Evolutionary conservation across 1,140 invertebrate genomes (phyloP).

Genomic region (Patella vulgata): DNA sequence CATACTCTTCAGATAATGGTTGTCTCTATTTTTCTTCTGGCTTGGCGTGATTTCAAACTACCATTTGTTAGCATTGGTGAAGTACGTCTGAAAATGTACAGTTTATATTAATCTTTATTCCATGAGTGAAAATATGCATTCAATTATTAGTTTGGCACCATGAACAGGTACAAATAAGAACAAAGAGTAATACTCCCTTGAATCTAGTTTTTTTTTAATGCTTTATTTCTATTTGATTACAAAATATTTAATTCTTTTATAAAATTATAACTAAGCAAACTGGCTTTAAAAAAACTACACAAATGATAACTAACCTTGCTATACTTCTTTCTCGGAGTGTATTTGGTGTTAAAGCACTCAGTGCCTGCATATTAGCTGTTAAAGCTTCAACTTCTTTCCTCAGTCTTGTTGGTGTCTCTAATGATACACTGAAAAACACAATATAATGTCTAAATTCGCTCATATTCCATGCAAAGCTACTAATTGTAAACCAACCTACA

Average conservation of each 20-base stretch:
- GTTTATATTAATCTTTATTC: no score
- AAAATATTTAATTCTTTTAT: no score
- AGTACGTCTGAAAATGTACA: background rate
- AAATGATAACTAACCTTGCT: no score
- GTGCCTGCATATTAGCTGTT: conserved; percentile 59
- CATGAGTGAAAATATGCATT: no score
- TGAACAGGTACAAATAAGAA: no score
- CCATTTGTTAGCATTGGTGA: conserved; percentile 35
- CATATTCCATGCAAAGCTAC: background rate
- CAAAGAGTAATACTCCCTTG: no score
- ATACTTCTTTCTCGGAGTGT: conserved; percentile 39
- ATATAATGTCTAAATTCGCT: no score
- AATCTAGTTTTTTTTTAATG: no score
- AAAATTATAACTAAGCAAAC: no score
- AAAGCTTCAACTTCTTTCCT: conserved; percentile 56
- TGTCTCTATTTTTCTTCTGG: conserved; percentile 14
- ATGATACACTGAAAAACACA: conserved; percentile 14
- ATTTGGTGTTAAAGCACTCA: conserved; percentile 51
- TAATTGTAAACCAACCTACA: background rate
- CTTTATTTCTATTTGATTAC: no score
- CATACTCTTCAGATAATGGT: conserved; percentile 4
- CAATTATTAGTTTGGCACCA: no score
- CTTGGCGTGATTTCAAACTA: conserved; percentile 24
- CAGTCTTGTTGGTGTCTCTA: conserved; percentile 56
- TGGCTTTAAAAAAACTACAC: no score